Percentiles rank a stretch among this genome's conserved stretches.
Evolutionary conservation across 2,888 invertebrate genomes (phyloP).

Genomic region (Pyrrhosoma nymphula): DNA sequence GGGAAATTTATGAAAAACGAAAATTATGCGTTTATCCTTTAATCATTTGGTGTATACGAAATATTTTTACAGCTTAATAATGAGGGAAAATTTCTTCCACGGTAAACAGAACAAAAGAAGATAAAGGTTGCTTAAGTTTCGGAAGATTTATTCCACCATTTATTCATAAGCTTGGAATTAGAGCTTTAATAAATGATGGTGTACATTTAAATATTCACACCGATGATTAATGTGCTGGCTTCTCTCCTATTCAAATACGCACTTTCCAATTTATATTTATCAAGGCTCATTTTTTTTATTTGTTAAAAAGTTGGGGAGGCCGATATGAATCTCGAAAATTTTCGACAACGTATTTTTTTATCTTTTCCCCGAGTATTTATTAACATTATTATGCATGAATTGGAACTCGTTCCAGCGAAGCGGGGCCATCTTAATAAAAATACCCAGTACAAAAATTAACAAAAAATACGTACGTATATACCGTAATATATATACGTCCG

Average conservation of each 20-base stretch:
- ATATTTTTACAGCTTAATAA: background rate
- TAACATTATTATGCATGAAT: slow-evolving; percentile 27
- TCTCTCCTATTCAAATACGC: slow-evolving; percentile 18
- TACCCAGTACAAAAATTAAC: background rate
- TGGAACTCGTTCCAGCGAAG: background rate
- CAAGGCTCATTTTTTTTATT: background rate
- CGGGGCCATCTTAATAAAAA: background rate
- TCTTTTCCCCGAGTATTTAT: background rate
- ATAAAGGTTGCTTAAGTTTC: background rate
- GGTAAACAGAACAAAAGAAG: background rate
- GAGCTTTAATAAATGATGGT: background rate
- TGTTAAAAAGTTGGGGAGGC: background rate
- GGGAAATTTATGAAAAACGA: too few species aligned
- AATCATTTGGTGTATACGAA: too few species aligned
- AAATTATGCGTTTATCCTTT: too few species aligned
- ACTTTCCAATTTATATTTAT: slow-evolving; percentile 37
- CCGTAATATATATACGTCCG: background rate
- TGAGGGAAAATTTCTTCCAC: background rate
- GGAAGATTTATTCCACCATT: background rate
- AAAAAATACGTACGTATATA: background rate
- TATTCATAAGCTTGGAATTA: background rate
- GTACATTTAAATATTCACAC: background rate
- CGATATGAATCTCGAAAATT: slow-evolving; percentile 16
- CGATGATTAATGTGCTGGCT: slow-evolving; percentile 19
- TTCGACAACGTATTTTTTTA: background rate